Evolutionary conservation across 2,797 vertebrate genomes (phyloP), one percentile per base, ranked within the genome.

Genomic region (Myripristis jacobus): DNA sequence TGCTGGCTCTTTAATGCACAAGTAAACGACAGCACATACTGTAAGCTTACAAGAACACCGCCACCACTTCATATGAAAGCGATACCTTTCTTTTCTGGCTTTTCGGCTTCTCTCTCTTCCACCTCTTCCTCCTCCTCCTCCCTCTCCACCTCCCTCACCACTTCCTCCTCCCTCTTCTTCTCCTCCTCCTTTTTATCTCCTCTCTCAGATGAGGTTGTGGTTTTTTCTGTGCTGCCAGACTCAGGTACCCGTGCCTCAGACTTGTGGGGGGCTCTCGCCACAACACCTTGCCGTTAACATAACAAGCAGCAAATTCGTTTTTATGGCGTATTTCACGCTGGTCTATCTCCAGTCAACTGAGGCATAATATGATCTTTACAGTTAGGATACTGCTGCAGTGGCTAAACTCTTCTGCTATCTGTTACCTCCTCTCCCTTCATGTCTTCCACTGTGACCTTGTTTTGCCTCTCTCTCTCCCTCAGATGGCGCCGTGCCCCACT

Each of bases 351-450:
- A 31, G 43, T 44, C 43, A 59, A 44, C 25, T 66, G 13, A 84
- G n/a, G n/a, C n/a, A 65, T 64, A 70, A 62, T 66, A 66, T 61
- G 41, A 80, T 59, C 62, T 54, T 68, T 70, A 70, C 80, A 89
- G 81, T 87, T 80, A 78, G 77, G 63, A 58, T 48, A 54, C 74
- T 70, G 11, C 71, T 72, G 73, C 73, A 77, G 69, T 10, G 73
- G 56, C 69, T 83, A 81, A 87, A 85, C 85, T 88, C 86, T 80
- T 73, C 74, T 79, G 82, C 83, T 89, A 87, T 75, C 25, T 27
- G 70, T 81, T 70, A 69, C 70, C 60, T 70, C 69, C 55, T 67
- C 52, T 73, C 24, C 60, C 65, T 67, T 70, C 34, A 22, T n/a
- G 2, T 81, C 79, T 79, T 80, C 82, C 58, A 74, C 68, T 1